Evolutionary conservation across 2,888 invertebrate species (phyloP).

Genomic region (Eurois occulta): DNA sequence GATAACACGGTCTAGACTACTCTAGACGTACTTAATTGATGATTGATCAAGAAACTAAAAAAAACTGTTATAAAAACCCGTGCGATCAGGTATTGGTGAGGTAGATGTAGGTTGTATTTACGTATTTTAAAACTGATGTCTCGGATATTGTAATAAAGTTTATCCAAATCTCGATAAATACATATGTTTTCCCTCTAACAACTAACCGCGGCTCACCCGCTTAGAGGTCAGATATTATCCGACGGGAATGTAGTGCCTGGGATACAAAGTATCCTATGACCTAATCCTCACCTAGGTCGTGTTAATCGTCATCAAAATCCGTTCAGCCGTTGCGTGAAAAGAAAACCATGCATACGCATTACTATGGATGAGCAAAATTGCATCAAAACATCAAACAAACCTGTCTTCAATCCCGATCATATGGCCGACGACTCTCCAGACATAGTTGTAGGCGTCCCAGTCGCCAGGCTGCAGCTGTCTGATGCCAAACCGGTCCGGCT

Average conservation of each 20-base stretch:
- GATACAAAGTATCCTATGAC: not conserved
- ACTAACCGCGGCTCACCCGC: not conserved
- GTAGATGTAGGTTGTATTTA: not conserved
- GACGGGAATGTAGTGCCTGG: not conserved
- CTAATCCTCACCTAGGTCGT: not conserved
- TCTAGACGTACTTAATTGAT: not conserved
- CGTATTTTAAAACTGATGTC: not conserved
- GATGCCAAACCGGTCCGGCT: conserved; percentile 92
- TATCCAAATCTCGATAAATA: not conserved
- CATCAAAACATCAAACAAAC: conserved; percentile 78
- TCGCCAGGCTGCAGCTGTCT: conserved; percentile 91
- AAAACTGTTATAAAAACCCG: not conserved
- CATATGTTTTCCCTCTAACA: not conserved
- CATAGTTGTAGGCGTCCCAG: conserved; percentile 94
- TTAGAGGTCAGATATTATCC: not conserved
- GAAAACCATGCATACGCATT: not conserved
- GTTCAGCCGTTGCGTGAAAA: not conserved
- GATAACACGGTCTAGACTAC: not conserved
- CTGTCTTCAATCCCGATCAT: conserved; percentile 95
- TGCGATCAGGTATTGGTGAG: not conserved
- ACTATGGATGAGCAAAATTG: not conserved
- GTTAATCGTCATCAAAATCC: not conserved
- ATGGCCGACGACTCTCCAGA: conserved; percentile 96
- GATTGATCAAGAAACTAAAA: not conserved
- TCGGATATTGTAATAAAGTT: not conserved